Evolutionary conservation across 2,888 invertebrate genomes (phyloP).

Genomic region (Orthosia cruda): DNA sequence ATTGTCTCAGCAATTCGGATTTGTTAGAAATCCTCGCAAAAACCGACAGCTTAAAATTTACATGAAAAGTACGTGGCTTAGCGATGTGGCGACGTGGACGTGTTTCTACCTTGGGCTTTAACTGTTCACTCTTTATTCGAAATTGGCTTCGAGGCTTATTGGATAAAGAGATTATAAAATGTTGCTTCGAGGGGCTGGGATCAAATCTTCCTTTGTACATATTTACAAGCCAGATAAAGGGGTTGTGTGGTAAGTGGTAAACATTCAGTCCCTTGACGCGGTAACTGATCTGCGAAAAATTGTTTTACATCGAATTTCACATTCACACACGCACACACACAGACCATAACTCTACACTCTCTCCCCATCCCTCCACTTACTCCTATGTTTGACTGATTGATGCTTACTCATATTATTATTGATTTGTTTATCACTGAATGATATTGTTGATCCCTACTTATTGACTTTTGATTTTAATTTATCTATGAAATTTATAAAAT

Average conservation of each 20-base stretch:
- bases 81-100: conserved; percentile 73
- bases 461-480: no score
- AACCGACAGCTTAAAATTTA: conserved; percentile 83
- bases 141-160: conserved; percentile 83
- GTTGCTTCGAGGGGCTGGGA: conserved; percentile 70
- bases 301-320: conserved; percentile 7
- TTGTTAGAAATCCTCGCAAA: conserved; percentile 79
- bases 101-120: conserved; percentile 83
- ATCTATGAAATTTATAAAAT: no score
- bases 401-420: no score
- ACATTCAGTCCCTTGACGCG: conserved; percentile 4
- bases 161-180: conserved; percentile 82
- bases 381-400: no score
- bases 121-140: conserved; percentile 84
- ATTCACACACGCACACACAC: no score
- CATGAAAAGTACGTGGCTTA: conserved; percentile 84
- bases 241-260: conserved; percentile 19
- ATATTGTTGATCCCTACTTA: no score
- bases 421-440: no score
- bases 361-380: no score
- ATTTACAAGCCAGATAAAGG: conserved; percentile 43
- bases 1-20: conserved; percentile 79
- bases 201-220: conserved; percentile 68
- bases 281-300: conserved; percentile 4
- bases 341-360: no score